A percentile compares a stretch with the other conserved stretches of the same genome.
These are phyloP conservation scores for Drosophila kurseongensis DNA, from an alignment of 1,140 invertebrate genomes.

Conservation along the genomic window DNA sequence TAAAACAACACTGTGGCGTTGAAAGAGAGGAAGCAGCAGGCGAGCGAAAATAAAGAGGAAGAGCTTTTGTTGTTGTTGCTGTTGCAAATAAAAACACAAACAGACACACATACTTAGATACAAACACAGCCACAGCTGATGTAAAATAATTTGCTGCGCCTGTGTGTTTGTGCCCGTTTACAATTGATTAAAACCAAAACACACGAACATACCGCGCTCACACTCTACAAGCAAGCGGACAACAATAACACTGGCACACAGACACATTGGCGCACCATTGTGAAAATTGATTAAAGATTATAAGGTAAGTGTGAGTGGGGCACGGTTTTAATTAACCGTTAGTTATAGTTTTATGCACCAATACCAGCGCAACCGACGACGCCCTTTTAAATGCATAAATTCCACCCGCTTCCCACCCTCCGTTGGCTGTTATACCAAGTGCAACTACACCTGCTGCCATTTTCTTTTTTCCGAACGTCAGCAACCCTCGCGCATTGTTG, in stretches of 20 bases:
- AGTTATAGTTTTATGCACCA: conserved; percentile 49
- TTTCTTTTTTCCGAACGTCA: conserved; percentile 65
- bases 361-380: conserved; percentile 37
- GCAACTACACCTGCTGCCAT: conserved; percentile 76
- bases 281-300: conserved; percentile 80
- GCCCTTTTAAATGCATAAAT: conserved; percentile 73
- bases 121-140: conserved; percentile 68
- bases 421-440: conserved; percentile 10
- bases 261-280: conserved; percentile 50
- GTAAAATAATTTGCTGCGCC: conserved; percentile 73
- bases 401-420: conserved; percentile 23
- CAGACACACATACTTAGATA: conserved; percentile 39
- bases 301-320: conserved; percentile 62
- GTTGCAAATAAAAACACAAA: conserved; percentile 56
- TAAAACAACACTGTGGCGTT: conserved; percentile 43
- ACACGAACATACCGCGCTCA: conserved; percentile 43
- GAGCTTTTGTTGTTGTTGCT: conserved; percentile 59
- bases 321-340: conserved; percentile 60
- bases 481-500: conserved; percentile 59
- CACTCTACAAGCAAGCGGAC: conserved; percentile 17
- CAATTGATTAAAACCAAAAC: conserved; percentile 82
- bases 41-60: conserved; percentile 43
- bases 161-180: conserved; percentile 73
- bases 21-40: conserved; percentile 35
- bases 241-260: conserved; percentile 37